These are phyloP conservation scores for Deilephila elpenor DNA, from an alignment of 2,888 invertebrate species.

Conservation along the genomic window DNA sequence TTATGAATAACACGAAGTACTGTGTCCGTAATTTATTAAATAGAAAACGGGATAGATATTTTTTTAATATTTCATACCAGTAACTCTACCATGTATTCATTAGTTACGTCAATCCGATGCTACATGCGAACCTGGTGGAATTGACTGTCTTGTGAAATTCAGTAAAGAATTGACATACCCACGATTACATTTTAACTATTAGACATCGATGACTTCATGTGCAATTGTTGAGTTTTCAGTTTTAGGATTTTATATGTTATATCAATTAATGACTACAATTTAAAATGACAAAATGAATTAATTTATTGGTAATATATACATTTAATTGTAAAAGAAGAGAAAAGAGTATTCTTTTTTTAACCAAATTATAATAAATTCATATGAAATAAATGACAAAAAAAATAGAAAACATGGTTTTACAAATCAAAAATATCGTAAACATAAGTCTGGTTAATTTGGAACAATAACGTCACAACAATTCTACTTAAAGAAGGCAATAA, in stretches of 20 bases:
- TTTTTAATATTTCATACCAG: constrained; percentile 51
- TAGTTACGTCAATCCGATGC: constrained; percentile 63
- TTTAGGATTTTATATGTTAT: neutral
- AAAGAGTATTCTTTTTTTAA: too few relatives aligned
- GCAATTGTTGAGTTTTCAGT: constrained; percentile 12
- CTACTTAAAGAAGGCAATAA: too few relatives aligned
- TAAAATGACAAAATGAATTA: too few relatives aligned
- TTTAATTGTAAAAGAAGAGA: too few relatives aligned
- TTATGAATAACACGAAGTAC: constrained; percentile 59
- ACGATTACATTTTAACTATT: constrained; percentile 42
- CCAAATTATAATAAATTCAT: too few relatives aligned
- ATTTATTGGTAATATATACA: too few relatives aligned
- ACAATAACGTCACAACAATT: too few relatives aligned
- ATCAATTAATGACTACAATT: neutral
- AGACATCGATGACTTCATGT: constrained; percentile 28
- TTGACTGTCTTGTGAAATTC: constrained; percentile 27
- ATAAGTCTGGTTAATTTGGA: too few relatives aligned
- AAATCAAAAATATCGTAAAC: too few relatives aligned
- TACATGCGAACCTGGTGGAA: constrained; percentile 32
- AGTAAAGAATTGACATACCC: constrained; percentile 50
- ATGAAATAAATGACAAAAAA: too few relatives aligned
- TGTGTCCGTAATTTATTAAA: constrained; percentile 65
- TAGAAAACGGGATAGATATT: constrained; percentile 68
- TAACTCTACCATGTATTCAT: constrained; percentile 44
- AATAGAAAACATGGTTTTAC: too few relatives aligned